Conservation (phyloP, 2,797 vertebrate species). For the Muscicapa comitata region DNA sequence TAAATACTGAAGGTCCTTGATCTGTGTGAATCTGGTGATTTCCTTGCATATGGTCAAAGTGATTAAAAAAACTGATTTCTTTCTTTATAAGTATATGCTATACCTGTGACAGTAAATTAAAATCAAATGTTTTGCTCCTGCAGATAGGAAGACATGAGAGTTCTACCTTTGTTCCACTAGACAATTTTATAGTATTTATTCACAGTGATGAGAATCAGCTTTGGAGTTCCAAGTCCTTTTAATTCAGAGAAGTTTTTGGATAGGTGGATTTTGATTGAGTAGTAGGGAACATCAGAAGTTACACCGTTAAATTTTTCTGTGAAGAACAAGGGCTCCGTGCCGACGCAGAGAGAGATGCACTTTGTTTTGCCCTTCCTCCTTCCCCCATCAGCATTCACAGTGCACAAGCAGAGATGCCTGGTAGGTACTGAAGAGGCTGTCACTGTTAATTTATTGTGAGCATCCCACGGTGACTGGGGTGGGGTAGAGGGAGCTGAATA, state of each 20-base stretch:
- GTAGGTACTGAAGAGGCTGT: neutral
- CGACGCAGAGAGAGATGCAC: neutral
- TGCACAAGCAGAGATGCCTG: neutral
- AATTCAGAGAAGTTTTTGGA: neutral
- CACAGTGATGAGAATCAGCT: neutral
- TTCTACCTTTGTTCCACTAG: neutral
- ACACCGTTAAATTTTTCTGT: accelerated
- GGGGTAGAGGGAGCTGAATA: neutral
- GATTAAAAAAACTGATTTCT: neutral
- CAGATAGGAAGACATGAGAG: neutral
- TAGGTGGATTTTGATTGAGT: neutral
- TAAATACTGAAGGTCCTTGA: neutral
- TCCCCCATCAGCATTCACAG: neutral
- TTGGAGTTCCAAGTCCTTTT: neutral
- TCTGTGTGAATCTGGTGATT: neutral
- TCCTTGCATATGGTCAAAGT: neutral
- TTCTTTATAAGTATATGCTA: neutral
- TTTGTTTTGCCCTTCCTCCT: neutral
- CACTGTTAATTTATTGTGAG: neutral
- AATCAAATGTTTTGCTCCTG: neutral
- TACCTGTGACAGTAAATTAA: neutral
- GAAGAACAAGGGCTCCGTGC: neutral
- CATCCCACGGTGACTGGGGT: neutral
- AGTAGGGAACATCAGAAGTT: neutral
- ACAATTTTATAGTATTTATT: neutral